phyloP scores from a whole-genome alignment of 2,888 invertebrate genomes.

The Aromia moschata region DNA sequence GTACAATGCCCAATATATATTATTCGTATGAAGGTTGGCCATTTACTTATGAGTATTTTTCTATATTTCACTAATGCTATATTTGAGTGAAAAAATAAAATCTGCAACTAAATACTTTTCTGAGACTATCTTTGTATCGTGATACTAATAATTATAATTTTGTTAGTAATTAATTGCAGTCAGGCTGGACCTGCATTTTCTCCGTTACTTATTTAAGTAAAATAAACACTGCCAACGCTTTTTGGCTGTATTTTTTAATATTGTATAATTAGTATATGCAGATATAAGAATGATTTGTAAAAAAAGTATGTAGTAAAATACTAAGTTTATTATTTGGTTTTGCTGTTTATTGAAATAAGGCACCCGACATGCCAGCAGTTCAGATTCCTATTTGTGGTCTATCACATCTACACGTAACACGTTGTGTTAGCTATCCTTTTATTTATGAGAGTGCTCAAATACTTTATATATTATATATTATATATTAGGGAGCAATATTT shows the following conservation, averaged over 20 bases:
- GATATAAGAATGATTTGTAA: too few species aligned
- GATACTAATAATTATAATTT: constrained; percentile 9
- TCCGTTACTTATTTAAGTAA: background rate
- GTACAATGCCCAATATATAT: too few species aligned
- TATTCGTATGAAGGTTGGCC: too few species aligned
- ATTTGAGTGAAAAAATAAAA: too few species aligned
- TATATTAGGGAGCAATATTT: constrained; percentile 51
- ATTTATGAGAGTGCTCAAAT: constrained; percentile 39
- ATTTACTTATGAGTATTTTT: too few species aligned
- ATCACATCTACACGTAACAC: background rate
- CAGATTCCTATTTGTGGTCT: background rate
- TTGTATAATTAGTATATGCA: too few species aligned
- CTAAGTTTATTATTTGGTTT: too few species aligned
- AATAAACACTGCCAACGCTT: constrained; percentile 33
- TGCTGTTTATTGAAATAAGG: too few species aligned
- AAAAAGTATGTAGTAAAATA: too few species aligned
- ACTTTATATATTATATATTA: too few species aligned
- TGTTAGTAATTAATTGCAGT: constrained; percentile 11
- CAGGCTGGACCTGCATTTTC: constrained; percentile 19
- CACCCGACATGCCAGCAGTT: too few species aligned
- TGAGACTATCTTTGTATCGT: background rate
- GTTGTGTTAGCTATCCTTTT: constrained; percentile 3
- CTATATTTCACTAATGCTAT: too few species aligned
- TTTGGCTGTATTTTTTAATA: constrained; percentile 15
- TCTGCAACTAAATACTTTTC: constrained; percentile 5